Evolutionary conservation across 2,113 vertebrate species (phyloP).

Genomic region (Parotia lawesii): DNA sequence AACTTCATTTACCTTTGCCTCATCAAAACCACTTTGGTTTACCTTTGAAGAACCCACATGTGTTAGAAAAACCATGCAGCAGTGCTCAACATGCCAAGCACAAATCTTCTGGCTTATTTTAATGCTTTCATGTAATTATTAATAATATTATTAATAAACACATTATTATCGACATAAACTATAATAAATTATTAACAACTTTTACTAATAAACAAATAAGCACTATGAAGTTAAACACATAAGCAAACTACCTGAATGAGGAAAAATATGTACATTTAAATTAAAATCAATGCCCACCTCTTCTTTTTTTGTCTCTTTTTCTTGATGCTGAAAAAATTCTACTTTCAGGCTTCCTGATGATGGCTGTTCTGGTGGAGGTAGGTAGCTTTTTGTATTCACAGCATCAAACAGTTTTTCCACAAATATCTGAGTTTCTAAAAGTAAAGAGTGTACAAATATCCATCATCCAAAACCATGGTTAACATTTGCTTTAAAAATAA

Average conservation of each 20-base stretch:
- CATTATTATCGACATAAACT: not conserved
- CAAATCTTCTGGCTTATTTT: not conserved
- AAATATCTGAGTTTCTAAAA: slow-evolving; percentile 92
- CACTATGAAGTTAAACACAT: not conserved
- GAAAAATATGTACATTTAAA: not conserved
- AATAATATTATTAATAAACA: not conserved
- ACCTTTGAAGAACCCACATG: not conserved
- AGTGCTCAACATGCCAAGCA: not conserved
- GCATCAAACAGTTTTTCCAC: slow-evolving; percentile 98
- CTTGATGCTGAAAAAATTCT: slow-evolving; percentile 82
- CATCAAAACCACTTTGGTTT: not conserved
- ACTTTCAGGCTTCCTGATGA: slow-evolving; percentile 79
- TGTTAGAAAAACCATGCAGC: accelerated
- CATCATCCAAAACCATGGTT: not conserved
- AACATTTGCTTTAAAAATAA: not conserved
- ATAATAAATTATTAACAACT: not conserved
- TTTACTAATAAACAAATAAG: not conserved
- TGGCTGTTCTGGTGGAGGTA: slow-evolving; percentile 87
- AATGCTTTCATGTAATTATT: not conserved
- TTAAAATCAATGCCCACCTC: slow-evolving; percentile 64
- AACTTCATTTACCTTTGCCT: not conserved
- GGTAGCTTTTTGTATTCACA: slow-evolving; percentile 92
- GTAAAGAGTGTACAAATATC: not conserved
- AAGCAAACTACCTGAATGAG: not conserved
- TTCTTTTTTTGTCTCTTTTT: slow-evolving; percentile 93